Base-by-base conservation (phyloP, 2,797 vertebrate genomes). In the Prunella strophiata region DNA sequence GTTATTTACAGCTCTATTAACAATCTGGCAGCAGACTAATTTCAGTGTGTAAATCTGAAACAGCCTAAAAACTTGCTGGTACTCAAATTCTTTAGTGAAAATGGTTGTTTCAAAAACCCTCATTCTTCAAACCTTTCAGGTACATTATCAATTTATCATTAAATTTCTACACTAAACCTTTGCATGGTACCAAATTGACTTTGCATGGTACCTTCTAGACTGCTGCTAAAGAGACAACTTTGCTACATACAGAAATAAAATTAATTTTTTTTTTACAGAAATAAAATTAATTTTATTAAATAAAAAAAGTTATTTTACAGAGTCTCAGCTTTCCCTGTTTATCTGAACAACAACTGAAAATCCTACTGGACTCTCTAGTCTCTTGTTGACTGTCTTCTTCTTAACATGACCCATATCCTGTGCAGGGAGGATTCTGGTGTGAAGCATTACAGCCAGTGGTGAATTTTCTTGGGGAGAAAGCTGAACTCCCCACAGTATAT, bases 401-500 rank as follows among this genome's bases (percentile, higher is more conserved):
- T 68, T n/a, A 62, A 25, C 32, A 48, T 4, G 3, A 72, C 23
- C 34, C 36, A 20, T 11, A 32, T 47, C 6, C 40, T 4, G 26
- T 23, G 8, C 47, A 85, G 29, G 11, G 17, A 74, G 15, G 4
- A 0, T 8, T 27, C 11, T 63, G 34, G 4, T 45, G 29, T 51
- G 38, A 85, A 9, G 16, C 16, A 9, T 9, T 19, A 78, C 7
- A 67, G 29, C 19, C 2, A 8, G 15, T 3, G 14, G 36, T 21
- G 20, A 40, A 57, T 34, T 23, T 38, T 27, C 47, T 3, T 19
- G 8, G 19, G 22, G 12, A 62, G 20, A 48, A 72, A 82, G 58
- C 32, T 57, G 16, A 34, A n/a, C 38, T 57, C 23, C 30, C 15
- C 22, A 21, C 0, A 43, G 48, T 0, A 12, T 0, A 4, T 1